Base-by-base conservation (phyloP, 2,797 vertebrate genomes). In the Psittacula echo region DNA sequence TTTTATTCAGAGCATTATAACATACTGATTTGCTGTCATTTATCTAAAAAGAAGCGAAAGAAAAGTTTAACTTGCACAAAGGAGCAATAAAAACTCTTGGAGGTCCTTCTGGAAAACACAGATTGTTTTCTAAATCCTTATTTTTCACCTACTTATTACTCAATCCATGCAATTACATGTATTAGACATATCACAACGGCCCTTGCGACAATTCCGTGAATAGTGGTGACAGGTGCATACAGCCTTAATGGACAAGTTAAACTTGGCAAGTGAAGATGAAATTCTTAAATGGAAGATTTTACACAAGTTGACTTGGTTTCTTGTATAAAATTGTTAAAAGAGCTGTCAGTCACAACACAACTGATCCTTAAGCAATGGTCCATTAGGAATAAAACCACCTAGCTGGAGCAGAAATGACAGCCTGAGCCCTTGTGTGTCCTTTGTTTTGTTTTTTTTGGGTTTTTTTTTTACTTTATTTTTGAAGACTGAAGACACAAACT, bases 101-200 rank as follows among this genome's bases (percentile, higher is more conserved):
- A 89, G 68, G 60, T 85, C 83, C 65, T 86, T 56, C 74, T 29
- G 41, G 74, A 85, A 95, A 81, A 90, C 48, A 74, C 64, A 75
- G 48, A 86, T 51, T 82, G 56, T 41, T 89, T 82, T 73, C 10
- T 3, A 47, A 93, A 78, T 66, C 17, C 32, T 78, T 84, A 48
- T 44, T 96, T 95, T 87, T 88, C 65, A 85, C 82, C 68, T 74
- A 41, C 42, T 87, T 91, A 60, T 58, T 66, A 66, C 67, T 87
- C 44, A 61, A 45, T 92, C 84, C 45, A 72, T 62, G 65, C 79
- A 81, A 58, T 91, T 91, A 62, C 42, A 75, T 56, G 56, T 85
- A 82, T 50, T 54, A 85, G n/a, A 64, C 42, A 62, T 34, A 85
- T 45, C 37, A 79, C 78, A 92, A 65, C 4, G 37, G 60, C 26